Base-by-base conservation (phyloP, 2,888 invertebrate species). In the Zaprionus obscuricornis region DNA sequence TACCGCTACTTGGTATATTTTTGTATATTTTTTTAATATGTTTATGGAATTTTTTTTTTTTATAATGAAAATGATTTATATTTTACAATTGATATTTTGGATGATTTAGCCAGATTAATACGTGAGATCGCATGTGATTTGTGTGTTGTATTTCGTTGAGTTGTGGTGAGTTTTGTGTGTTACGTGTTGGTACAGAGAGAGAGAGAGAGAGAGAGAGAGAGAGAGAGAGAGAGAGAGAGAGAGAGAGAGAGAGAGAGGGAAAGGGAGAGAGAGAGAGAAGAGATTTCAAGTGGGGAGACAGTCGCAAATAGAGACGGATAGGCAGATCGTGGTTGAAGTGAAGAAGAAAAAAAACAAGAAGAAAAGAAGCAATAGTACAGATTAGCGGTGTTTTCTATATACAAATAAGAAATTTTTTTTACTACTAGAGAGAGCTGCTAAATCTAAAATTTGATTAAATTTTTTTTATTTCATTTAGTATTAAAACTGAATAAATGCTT, bases 301-400 rank as follows among this genome's bases (percentile, higher is more conserved):
- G 75, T 74, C 76, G 57, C 37, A 49, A 46, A 74, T 47, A 74
- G 24, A 63, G 68, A 64, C 60, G 59, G 67, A 71, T 52, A 66
- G 63, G 60, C 62, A 71, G 68, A 55, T 66, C 43, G 81, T 84
- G 82, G 77, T 66, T 66, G 54, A 76, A 70, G 82, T 84, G 75
- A 84, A 81, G 65, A 68, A 79, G 74, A 83, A 79, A 82, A 66
- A 66, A 76, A 79, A 66, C 63, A 75, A 83, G 78, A 74, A 77
- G 68, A 78, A 74, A 81, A 81, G 77, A 81, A 81, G 81, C 81
- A 81, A 81, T 78, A 81, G 81, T 81, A 84, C 82, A 84, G 81
- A 81, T 81, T 81, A 81, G 81, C 81, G 64, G 78, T 81, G 81
- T 81, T 75, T 57, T 56, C 82, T 81, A 84, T 81, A 74, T 78